Evolutionary conservation across 2,888 invertebrate species (phyloP).

Genomic region (Pinctada fucata): DNA sequence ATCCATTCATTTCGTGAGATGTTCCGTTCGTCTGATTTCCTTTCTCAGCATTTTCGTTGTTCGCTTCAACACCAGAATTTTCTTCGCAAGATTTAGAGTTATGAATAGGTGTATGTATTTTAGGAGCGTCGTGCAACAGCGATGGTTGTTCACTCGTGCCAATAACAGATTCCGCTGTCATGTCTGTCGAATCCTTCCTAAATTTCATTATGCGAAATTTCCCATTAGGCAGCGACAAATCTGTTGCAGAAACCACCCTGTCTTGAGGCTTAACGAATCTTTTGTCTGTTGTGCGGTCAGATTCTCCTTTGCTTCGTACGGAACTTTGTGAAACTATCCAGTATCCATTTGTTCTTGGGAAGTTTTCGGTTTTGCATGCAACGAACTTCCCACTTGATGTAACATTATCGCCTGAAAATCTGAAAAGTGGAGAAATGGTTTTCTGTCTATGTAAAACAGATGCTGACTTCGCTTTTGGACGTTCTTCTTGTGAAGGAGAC

Average conservation of each 20-base stretch:
- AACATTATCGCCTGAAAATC: neutral
- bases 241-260: neutral
- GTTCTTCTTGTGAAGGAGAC: neutral
- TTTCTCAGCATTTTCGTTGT: neutral
- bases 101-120: neutral
- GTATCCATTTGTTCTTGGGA: constrained; percentile 7
- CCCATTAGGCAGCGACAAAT: constrained; percentile 1
- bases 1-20: neutral
- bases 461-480: constrained; percentile 17
- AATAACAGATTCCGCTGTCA: neutral
- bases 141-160: neutral
- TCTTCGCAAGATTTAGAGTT: neutral
- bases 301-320: neutral
- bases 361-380: neutral
- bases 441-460: neutral
- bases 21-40: neutral
- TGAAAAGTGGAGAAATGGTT: neutral
- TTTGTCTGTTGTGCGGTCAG: neutral
- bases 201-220: constrained; percentile 6
- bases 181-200: constrained; percentile 4
- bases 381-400: neutral
- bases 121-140: neutral
- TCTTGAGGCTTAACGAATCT: constrained; percentile 4
- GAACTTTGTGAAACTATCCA: constrained; percentile 15
- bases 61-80: neutral